Base-by-base conservation (phyloP, 2,888 invertebrate genomes). In the Himalopsyche japonica region DNA sequence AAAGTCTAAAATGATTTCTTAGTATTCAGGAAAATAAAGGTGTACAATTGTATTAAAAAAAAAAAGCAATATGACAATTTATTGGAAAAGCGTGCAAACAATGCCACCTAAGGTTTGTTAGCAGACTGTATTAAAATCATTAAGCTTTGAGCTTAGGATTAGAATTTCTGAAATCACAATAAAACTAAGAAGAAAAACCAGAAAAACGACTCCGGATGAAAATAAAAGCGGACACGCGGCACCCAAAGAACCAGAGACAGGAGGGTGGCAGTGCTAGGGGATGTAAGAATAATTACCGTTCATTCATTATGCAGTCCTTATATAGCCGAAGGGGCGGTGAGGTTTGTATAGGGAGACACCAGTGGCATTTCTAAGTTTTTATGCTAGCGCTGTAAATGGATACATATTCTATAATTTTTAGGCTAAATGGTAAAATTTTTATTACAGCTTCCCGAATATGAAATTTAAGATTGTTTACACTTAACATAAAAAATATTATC, bases 221-320 rank as follows among this genome's bases (percentile, higher is more conserved):
- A 88, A 88, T 87, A 87, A 88, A 88, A 88, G 87, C 87, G 87
- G 86, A 87, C 85, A 86, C 76, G 81, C 76, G 76, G 57, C 80
- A 32, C 49, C 30, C 57, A 24, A 24, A 47, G 64, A 43, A 43
- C 37, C 49, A 49, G 34, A 81, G 79, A 79, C 79, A 79, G n/a
- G 49, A 24, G n/a, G 78, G 37, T 78, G 78, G 85, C 87, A 86
- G 87, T 86, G 86, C 70, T 77, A 85, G 86, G 82, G 84, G 87
- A 89, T 89, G 89, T 89, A 89, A 89, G 89, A 91, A 90, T 91
- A 91, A 91, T 91, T 90, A 90, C 89, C 87, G 89, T 89, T 90
- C 89, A 91, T 91, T 90, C 89, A 91, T 91, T 90, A 91, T 90
- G 90, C 90, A 90, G 89, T 89, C 90, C 89, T 88, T 82, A 85